Evolutionary conservation across 2,113 vertebrate species (phyloP), one percentile per base, ranked within the genome.

Genomic region (Tretioscincus oriximinensis): DNA sequence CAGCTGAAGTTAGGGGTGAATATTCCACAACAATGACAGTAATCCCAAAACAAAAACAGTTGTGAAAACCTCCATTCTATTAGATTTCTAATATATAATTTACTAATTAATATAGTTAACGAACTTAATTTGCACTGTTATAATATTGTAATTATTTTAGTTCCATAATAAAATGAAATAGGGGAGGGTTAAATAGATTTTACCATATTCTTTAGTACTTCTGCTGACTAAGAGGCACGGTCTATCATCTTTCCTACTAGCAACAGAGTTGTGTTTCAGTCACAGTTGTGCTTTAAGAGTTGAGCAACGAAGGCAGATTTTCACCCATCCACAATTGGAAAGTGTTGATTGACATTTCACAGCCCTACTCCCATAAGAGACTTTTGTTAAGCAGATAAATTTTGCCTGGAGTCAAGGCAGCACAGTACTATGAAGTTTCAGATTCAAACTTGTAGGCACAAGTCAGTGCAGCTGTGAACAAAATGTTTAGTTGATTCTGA

Each of bases 241-340:
- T 47, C 18, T 61, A 75, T 81, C 72, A 75, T 81, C 72, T 61
- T 31, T 26, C 31, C 49, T 54, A 60, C 9, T 58, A 75, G 72
- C 80, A 58, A 75, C 14, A 14, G 51, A 29, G 67, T 9, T 41
- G 28, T 47, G 22, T 74, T 81, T 73, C 71, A 74, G 45, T 26
- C 5, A 22, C 29, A 11, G 18, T 75, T 73, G 73, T 63, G 51
- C 35, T 66, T 67, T 29, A 51, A 76, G 73, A 69, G 21, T 21
- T 47, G 14, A 54, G 65, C 29, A 60, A 58, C 29, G 11, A 74
- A 82, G n/a, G 66, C 73, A 82, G 70, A 60, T 76, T 41, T 14
- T 76, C 54, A 82, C 76, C 73, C 41, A 76, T 61, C 61, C 63
- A 76, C 63, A 82, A 82, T 82, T 76, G 73, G n/a, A 70, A 82